Base-by-base conservation (phyloP, 2,797 vertebrate species). In the Lophotriccus pileatus region DNA sequence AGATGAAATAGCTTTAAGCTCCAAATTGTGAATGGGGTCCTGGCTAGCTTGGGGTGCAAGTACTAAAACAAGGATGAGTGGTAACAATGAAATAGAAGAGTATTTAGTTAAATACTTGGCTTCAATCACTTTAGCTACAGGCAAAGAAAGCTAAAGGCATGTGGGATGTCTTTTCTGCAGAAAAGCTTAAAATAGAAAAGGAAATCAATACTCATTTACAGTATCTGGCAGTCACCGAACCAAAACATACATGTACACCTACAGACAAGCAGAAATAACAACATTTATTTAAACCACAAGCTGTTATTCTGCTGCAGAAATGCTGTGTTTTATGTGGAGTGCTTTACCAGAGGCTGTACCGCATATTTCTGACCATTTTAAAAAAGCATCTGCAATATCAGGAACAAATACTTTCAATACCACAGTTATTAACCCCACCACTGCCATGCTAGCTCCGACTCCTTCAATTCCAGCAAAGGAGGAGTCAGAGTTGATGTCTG, bases 231-330 rank as follows among this genome's bases (percentile, higher is more conserved):
- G 81, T 49, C 95, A 84, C 84, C 87, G 92, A 97, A 95, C 64
- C 73, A 95, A 97, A 95, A 95, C 86, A 92, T 94, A 93, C 85
- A 84, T 90, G 94, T 59, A 96, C 73, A 94, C 89, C 94, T 97
- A 96, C 88, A 93, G 91, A 90, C 67, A 79, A 94, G 94, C 96
- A 97, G 96, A 97, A 97, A 97, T 96, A 97, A 95, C 96, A 92
- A 91, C 93, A 93, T 87, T 92, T 95, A 95, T 92, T 96, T 96
- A 96, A 96, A 91, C 88, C 87, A 85, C 97, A 96, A 97, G 93
- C 97, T 97, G 97, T 97, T 96, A 94, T 94, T 94, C 97, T 94
- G 84, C 96, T 89, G 89, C 73, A 82, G 69, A 66, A 96, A 90
- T 56, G 69, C 87, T 93, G 86, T 76, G 83, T 70, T 93, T 97